Conservation (phyloP, 2,113 vertebrate species). For the Porphyrio hochstetteri region DNA sequence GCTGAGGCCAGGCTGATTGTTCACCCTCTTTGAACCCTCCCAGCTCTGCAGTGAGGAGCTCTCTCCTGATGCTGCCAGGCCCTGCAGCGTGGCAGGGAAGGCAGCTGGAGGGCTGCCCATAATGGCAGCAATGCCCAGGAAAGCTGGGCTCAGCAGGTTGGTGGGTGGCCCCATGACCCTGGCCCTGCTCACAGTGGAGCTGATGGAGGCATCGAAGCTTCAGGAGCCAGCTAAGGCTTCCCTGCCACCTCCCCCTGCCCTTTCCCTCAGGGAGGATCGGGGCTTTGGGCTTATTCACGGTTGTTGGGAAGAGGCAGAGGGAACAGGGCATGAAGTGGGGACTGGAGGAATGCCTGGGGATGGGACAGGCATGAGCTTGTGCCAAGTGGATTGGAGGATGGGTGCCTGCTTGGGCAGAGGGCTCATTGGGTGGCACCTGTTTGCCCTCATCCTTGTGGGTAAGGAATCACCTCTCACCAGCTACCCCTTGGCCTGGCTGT, state of each 20-base stretch:
- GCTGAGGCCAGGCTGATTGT: accelerated
- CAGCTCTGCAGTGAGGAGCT: neutral
- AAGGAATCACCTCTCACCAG: neutral
- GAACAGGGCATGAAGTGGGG: accelerated
- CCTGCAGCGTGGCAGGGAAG: neutral
- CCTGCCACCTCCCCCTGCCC: neutral
- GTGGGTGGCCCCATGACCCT: neutral
- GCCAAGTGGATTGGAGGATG: accelerated
- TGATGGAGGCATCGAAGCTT: slow-evolving; percentile 40
- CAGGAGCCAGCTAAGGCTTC: neutral
- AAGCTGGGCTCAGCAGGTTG: slow-evolving; percentile 58
- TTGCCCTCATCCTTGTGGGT: neutral
- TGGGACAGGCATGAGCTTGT: neutral
- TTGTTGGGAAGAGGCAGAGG: neutral
- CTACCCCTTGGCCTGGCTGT: accelerated
- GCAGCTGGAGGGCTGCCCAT: slow-evolving; percentile 3
- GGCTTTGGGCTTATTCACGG: neutral
- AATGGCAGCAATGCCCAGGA: neutral
- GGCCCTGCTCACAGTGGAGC: neutral
- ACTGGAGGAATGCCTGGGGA: neutral
- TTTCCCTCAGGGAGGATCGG: neutral
- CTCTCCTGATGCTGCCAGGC: neutral
- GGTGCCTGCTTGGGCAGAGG: neutral
- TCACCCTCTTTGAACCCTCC: neutral
- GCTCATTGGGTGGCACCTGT: accelerated